These are phyloP conservation scores for Myopa tessellatipennis DNA, from an alignment of 2,888 invertebrate species.

Conservation along the genomic window DNA sequence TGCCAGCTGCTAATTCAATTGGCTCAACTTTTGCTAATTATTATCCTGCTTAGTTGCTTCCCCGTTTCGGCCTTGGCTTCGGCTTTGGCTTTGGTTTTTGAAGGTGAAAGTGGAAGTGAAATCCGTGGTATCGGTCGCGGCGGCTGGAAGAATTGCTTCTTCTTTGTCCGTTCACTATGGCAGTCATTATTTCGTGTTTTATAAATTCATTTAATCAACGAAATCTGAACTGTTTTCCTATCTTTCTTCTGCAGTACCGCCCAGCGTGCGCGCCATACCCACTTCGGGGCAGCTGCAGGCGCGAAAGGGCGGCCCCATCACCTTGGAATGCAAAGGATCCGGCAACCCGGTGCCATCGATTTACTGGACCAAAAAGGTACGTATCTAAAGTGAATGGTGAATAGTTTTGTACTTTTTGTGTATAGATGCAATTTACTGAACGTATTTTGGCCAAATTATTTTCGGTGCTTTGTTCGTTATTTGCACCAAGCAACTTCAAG, in stretches of 20 bases:
- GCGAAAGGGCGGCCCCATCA: slow-evolving; percentile 76
- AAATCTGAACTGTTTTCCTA: neutral
- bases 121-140: too few species aligned
- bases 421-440: neutral
- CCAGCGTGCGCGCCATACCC: slow-evolving; percentile 76
- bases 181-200: neutral
- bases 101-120: too few species aligned
- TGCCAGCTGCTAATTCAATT: neutral
- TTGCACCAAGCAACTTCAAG: neutral
- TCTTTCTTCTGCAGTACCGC: slow-evolving; percentile 70
- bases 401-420: neutral
- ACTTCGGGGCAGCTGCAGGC: slow-evolving; percentile 76
- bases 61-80: too few species aligned
- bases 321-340: slow-evolving; percentile 77
- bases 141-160: too few species aligned
- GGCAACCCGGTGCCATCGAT: slow-evolving; percentile 80
- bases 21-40: neutral
- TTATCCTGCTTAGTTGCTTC: too few species aligned
- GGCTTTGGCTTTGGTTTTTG: too few species aligned
- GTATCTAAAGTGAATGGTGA: slow-evolving; percentile 19
- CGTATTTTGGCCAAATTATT: neutral
- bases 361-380: slow-evolving; percentile 72
- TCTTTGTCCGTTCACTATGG: neutral
- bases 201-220: neutral
- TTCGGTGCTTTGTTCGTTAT: neutral